Evolutionary conservation across 2,113 vertebrate species (phyloP), one percentile per base, ranked within the genome.

Genomic region (Lichenostomus cassidix): DNA sequence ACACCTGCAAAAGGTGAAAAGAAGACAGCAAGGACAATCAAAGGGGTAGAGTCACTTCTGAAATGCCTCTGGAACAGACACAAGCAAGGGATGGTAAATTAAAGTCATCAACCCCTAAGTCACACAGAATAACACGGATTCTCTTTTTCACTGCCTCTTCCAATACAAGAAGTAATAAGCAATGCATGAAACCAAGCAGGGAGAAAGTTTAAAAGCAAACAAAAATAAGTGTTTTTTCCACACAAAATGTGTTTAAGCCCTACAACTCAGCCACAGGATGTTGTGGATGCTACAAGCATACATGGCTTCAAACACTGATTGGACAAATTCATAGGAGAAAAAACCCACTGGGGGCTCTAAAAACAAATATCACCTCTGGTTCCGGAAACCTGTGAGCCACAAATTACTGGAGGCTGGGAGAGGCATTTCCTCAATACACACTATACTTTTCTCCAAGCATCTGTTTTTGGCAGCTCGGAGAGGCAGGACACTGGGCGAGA

Each of bases 311-410:
- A 78, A 81, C 33, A 87, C 42, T 5, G 39, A 93, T 11, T 75
- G 76, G 94, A 84, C 60, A 93, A 83, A 89, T 52, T 83, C 73
- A 7, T 0, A 94, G 86, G 81, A 89, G 79, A 84, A 93, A 94
- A 96, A 94, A 94, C 73, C 92, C 94, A 87, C 83, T n/a, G 73
- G 91, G 94, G 95, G 89, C 89, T 95, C 80, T 92, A 92, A 97
- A 97, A 97, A 83, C 92, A 97, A 96, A 91, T 84, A 93, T 68
- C 92, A 96, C 91, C 94, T 96, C 95, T 52, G 69, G 89, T 92
- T 94, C 92, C 46, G 69, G 94, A 97, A 97, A 95, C 81, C 94
- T 93, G 71, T 1, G 73, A 94, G 94, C 96, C 96, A 95, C 95
- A 95, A 97, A 97, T 94, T 96, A 94, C 92, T 90, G 73, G 76